A percentile compares a stretch with the other conserved stretches of the same genome.
Conservation (phyloP, 1,140 invertebrate species). For the Musca vetustissima region DNA sequence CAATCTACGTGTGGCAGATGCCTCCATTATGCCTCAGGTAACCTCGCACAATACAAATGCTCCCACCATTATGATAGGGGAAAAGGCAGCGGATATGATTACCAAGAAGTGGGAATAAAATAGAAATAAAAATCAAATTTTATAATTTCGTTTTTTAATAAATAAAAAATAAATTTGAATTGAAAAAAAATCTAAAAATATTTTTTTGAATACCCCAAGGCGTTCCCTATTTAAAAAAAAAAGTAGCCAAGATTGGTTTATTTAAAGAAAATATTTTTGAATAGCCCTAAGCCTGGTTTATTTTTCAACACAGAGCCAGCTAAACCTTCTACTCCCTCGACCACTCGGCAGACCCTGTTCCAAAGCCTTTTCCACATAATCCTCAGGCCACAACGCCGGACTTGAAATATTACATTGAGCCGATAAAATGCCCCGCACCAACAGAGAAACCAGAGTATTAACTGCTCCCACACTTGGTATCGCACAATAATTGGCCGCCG, state of each 20-base stretch:
- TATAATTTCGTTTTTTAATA: too few relatives aligned
- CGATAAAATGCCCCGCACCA: slow-evolving; percentile 59
- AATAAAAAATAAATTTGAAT: too few relatives aligned
- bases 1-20: slow-evolving; percentile 73
- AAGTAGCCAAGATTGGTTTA: too few relatives aligned
- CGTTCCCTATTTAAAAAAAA: too few relatives aligned
- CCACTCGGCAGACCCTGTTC: slow-evolving; percentile 49
- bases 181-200: too few relatives aligned
- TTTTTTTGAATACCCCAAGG: too few relatives aligned
- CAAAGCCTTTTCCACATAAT: slow-evolving; percentile 58
- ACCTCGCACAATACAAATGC: slow-evolving; percentile 67
- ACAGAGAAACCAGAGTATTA: slow-evolving; percentile 56
- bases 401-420: slow-evolving; percentile 62
- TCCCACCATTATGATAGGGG: slow-evolving; percentile 69
- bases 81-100: slow-evolving; percentile 69
- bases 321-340: too few relatives aligned
- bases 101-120: slow-evolving; percentile 62
- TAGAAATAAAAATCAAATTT: too few relatives aligned
- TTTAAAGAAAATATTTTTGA: too few relatives aligned
- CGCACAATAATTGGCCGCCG: slow-evolving; percentile 23
- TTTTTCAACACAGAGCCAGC: too few relatives aligned
- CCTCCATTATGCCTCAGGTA: slow-evolving; percentile 68
- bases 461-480: slow-evolving; percentile 41
- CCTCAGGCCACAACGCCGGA: slow-evolving; percentile 57
- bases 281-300: too few relatives aligned